Conservation (phyloP, 2,888 invertebrate genomes). For the Pterobdella sp. region DNA sequence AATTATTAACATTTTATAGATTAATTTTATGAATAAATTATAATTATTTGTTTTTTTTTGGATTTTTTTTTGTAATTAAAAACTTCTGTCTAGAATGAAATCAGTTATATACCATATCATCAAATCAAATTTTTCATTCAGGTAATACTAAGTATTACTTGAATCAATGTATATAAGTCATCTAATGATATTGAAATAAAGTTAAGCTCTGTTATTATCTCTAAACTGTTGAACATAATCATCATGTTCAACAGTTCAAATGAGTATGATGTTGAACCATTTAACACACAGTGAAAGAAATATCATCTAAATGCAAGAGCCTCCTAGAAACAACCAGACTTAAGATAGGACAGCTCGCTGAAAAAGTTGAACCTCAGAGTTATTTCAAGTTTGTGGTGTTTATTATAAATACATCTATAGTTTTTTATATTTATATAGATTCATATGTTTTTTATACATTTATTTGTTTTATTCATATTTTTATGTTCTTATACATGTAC, state of each 20-base stretch:
- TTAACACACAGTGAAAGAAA: constrained; percentile 40
- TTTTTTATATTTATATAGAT: background rate
- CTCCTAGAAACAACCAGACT: constrained; percentile 62
- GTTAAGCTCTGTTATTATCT: too few species aligned
- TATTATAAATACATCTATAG: background rate
- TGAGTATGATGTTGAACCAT: too few species aligned
- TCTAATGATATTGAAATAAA: too few species aligned
- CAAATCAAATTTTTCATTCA: too few species aligned
- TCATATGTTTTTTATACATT: background rate
- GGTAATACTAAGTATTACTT: too few species aligned
- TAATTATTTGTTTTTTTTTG: background rate
- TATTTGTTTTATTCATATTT: background rate
- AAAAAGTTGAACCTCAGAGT: constrained; percentile 65
- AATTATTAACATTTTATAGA: background rate
- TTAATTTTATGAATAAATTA: background rate
- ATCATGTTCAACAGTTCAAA: too few species aligned
- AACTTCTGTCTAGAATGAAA: too few species aligned
- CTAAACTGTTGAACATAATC: too few species aligned
- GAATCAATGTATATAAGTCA: too few species aligned
- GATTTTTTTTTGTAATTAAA: too few species aligned
- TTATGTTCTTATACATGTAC: background rate
- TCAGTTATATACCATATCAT: too few species aligned
- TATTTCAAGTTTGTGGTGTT: constrained; percentile 63
- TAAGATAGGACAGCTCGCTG: constrained; percentile 61
- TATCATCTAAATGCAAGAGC: constrained; percentile 56